A percentile compares a stretch with the other conserved stretches of the same genome.
phyloP scores from a whole-genome alignment of 2,797 vertebrate species.

The Melanotaenia maccullochi region DNA sequence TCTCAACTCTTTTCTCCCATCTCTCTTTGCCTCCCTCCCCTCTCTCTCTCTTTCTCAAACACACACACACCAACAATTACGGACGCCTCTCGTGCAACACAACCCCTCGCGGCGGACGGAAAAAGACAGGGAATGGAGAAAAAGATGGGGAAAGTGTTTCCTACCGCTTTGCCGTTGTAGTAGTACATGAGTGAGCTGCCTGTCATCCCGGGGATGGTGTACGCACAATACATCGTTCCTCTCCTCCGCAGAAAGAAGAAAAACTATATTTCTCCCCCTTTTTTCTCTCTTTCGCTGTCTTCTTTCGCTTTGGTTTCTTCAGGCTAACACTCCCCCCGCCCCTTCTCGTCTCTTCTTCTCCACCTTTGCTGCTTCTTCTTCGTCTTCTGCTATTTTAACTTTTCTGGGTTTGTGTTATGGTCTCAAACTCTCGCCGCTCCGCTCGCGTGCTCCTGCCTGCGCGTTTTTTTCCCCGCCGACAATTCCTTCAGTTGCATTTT shows the following conservation, averaged over 20 bases:
- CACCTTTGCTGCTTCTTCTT: constrained; percentile 16
- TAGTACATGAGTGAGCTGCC: constrained; percentile 95
- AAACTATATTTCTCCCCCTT: constrained; percentile 48
- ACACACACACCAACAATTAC: background rate
- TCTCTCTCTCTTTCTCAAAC: background rate
- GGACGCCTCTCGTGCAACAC: constrained; percentile 40
- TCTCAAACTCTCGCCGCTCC: constrained; percentile 84
- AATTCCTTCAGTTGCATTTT: constrained; percentile 97
- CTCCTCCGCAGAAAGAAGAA: constrained; percentile 54
- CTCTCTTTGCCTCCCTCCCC: background rate
- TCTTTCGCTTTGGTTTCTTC: constrained; percentile 18
- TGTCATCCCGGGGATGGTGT: constrained; percentile 95
- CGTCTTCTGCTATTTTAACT: constrained; percentile 73
- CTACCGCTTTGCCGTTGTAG: constrained; percentile 98
- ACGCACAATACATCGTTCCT: constrained; percentile 93
- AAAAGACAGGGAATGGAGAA: background rate
- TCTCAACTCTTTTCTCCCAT: no score
- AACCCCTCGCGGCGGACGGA: constrained; percentile 14
- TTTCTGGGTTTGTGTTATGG: constrained; percentile 72
- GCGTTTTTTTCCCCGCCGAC: constrained; percentile 85
- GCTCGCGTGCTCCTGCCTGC: constrained; percentile 64
- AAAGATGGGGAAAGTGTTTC: constrained; percentile 42
- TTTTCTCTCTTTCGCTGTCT: constrained; percentile 20
- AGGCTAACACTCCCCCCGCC: constrained; percentile 27
- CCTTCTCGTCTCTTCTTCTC: constrained; percentile 15